Percentiles rank a stretch among this genome's conserved stretches.
Conservation (phyloP, 2,888 invertebrate genomes). For the Sinodicranocentrus sp. region DNA sequence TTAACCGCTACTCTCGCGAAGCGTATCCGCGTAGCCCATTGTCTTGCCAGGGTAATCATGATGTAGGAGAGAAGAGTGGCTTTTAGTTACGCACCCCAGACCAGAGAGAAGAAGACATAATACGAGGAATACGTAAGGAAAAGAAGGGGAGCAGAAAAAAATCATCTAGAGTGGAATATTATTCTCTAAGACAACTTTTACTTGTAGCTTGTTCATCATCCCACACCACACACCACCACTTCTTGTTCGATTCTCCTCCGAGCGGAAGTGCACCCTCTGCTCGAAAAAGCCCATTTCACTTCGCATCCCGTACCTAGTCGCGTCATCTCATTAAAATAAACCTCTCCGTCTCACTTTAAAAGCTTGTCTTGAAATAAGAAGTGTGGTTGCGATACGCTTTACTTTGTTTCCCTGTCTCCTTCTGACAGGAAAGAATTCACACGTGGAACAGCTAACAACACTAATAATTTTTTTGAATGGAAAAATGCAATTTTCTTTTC, state of each 20-base stretch:
- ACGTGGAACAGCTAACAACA: background rate
- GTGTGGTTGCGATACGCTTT: background rate
- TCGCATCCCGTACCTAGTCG: slow-evolving; percentile 19
- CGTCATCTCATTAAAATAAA: slow-evolving; percentile 62
- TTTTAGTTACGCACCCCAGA: slow-evolving; percentile 68
- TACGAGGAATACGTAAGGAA: slow-evolving; percentile 58
- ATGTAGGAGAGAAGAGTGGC: background rate
- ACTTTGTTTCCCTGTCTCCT: background rate
- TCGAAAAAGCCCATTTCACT: slow-evolving; percentile 47
- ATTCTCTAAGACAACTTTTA: no score
- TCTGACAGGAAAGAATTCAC: background rate
- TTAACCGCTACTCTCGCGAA: background rate
- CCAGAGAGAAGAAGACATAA: no score
- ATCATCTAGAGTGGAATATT: no score
- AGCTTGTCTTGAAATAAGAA: background rate
- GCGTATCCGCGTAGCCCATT: background rate
- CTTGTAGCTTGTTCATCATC: slow-evolving; percentile 46
- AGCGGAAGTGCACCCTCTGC: slow-evolving; percentile 68
- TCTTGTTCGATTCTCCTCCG: background rate
- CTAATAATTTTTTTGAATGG: slow-evolving; percentile 40
- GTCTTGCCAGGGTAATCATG: slow-evolving; percentile 2
- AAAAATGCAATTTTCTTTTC: slow-evolving; percentile 5
- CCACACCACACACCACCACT: slow-evolving; percentile 13
- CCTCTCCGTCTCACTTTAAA: slow-evolving; percentile 11
- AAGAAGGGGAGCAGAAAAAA: slow-evolving; percentile 15